phyloP scores from a whole-genome alignment of 2,888 invertebrate species.

The Papilio protenor region DNA sequence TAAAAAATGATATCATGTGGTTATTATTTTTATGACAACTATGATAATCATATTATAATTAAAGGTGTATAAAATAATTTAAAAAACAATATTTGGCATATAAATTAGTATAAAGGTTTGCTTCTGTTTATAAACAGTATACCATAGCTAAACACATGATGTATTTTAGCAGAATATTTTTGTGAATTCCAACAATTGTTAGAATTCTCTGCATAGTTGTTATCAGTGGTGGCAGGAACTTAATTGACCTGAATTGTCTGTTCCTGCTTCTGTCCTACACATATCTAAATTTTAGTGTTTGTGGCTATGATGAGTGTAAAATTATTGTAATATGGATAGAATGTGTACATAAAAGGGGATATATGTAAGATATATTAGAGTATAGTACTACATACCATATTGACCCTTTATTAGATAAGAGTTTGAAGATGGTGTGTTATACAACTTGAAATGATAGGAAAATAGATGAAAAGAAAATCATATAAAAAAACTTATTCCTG shows the following conservation, averaged over 20 bases:
- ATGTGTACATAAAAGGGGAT: too few species aligned
- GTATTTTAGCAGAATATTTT: neutral
- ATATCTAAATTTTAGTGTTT: slow-evolving; percentile 19
- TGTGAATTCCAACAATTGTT: neutral
- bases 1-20: neutral
- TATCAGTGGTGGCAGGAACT: slow-evolving; percentile 29
- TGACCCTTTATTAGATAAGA: too few species aligned
- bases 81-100: neutral
- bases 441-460: too few species aligned
- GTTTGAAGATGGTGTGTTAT: too few species aligned
- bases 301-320: neutral
- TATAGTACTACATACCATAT: too few species aligned
- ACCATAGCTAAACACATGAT: neutral
- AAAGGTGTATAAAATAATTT: neutral
- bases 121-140: neutral
- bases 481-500: neutral
- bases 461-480: too few species aligned
- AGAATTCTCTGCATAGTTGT: neutral
- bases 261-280: slow-evolving; percentile 28
- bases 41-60: neutral
- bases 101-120: neutral
- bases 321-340: neutral
- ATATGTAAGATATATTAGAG: too few species aligned
- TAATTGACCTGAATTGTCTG: slow-evolving; percentile 33
- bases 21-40: neutral